A percentile compares a stretch with the other conserved stretches of the same genome.
Evolutionary conservation across 2,888 invertebrate genomes (phyloP).

Genomic region (Ganaspis brasiliensis): DNA sequence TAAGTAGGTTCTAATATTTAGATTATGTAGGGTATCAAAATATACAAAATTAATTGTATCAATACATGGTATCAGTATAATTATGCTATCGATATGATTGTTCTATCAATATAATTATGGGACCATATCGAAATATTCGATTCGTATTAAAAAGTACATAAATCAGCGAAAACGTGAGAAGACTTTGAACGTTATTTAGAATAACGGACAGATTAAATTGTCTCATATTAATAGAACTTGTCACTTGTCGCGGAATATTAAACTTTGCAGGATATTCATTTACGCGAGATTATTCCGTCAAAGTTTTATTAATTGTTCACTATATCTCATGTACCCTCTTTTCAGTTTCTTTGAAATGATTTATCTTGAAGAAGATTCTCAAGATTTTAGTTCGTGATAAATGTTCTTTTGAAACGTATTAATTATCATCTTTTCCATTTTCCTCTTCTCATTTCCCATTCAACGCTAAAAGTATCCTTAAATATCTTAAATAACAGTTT

Average conservation of each 20-base stretch:
- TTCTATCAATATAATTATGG: no score
- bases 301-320: slow-evolving; percentile 12
- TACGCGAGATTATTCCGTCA: neutral
- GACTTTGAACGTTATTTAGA: neutral
- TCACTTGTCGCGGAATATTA: neutral
- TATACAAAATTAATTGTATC: no score
- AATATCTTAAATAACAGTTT: neutral
- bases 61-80: no score
- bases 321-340: neutral
- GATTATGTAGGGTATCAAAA: no score
- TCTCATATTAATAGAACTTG: neutral
- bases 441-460: neutral
- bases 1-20: no score
- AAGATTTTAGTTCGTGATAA: slow-evolving; percentile 13
- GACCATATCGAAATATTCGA: no score
- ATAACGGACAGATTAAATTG: neutral
- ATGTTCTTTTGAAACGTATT: slow-evolving; percentile 13
- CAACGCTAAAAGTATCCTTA: slow-evolving; percentile 3
- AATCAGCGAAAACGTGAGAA: neutral
- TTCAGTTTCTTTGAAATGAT: neutral
- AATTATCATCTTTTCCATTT: neutral
- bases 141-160: no score
- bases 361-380: slow-evolving; percentile 8
- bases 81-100: no score
- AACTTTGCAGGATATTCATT: slow-evolving; percentile 6